Conservation (phyloP, 2,797 vertebrate genomes). For the Momotus momota region DNA sequence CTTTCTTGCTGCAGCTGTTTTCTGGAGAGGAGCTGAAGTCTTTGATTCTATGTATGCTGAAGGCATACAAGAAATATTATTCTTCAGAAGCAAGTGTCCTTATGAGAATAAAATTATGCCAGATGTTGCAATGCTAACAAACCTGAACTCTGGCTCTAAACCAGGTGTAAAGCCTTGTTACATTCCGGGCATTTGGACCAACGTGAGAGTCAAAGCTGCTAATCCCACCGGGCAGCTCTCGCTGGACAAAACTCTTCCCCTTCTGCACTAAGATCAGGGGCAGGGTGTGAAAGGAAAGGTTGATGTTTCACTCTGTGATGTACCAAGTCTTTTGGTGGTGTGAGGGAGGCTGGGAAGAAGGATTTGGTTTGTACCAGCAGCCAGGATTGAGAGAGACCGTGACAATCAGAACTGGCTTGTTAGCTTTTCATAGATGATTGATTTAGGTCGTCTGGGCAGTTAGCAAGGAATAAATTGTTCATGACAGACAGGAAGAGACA, state of each 20-base stretch:
- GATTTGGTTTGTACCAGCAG: neutral
- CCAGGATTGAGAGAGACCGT: neutral
- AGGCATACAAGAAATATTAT: neutral
- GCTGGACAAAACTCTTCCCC: neutral
- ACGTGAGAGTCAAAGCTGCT: neutral
- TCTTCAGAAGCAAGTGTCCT: neutral
- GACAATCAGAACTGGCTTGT: neutral
- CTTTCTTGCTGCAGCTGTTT: neutral
- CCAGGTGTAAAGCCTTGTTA: neutral
- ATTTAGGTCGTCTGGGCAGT: neutral
- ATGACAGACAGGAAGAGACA: neutral
- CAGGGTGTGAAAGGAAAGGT: neutral
- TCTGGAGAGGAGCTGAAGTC: neutral
- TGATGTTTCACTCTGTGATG: neutral
- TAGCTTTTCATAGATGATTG: constrained; percentile 8
- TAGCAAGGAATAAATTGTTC: constrained; percentile 18
- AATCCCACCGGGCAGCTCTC: neutral
- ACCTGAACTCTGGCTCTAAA: neutral
- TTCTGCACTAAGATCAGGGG: neutral
- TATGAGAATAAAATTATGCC: neutral
- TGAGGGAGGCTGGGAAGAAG: neutral
- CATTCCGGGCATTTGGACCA: neutral
- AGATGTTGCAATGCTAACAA: neutral
- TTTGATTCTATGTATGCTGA: neutral
- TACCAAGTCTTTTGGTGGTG: neutral